phyloP scores from a whole-genome alignment of 2,797 vertebrate species.

The Rhynchotus rufescens region DNA sequence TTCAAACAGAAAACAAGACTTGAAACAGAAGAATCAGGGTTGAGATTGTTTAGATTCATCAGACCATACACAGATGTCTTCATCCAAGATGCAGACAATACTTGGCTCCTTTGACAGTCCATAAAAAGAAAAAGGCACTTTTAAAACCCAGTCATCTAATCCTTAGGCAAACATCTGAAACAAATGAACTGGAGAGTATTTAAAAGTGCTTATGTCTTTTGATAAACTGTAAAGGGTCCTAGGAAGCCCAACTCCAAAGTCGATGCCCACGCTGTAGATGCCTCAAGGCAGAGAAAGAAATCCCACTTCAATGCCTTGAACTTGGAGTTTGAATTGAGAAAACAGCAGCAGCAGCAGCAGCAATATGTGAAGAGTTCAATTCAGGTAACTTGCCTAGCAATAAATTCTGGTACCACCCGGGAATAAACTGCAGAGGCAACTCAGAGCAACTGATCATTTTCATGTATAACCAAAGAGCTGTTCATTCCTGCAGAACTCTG shows the following conservation, averaged over 20 bases:
- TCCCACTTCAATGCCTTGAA: not conserved
- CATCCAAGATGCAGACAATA: not conserved
- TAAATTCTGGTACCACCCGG: not conserved
- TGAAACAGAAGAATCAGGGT: not conserved
- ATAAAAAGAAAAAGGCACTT: not conserved
- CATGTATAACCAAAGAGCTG: not conserved
- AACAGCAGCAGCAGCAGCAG: constrained; percentile 2
- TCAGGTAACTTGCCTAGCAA: not conserved
- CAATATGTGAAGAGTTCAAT: not conserved
- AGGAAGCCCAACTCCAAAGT: not conserved
- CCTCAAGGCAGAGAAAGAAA: constrained; percentile 17
- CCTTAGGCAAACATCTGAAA: not conserved
- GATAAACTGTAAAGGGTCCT: not conserved
- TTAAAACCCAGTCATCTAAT: not conserved
- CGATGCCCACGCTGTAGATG: not conserved
- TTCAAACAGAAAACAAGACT: not conserved
- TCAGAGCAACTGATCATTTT: not conserved
- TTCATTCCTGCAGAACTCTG: not conserved
- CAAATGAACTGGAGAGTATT: not conserved
- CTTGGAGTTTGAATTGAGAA: not conserved
- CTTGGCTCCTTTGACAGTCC: not conserved
- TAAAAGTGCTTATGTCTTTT: not conserved
- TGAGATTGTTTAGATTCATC: not conserved
- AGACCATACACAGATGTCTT: not conserved
- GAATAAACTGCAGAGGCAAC: not conserved